A percentile compares a stretch with the other conserved stretches of the same genome.
Conservation (phyloP, 2,797 vertebrate genomes). For the Sebastes trivittatus region DNA sequence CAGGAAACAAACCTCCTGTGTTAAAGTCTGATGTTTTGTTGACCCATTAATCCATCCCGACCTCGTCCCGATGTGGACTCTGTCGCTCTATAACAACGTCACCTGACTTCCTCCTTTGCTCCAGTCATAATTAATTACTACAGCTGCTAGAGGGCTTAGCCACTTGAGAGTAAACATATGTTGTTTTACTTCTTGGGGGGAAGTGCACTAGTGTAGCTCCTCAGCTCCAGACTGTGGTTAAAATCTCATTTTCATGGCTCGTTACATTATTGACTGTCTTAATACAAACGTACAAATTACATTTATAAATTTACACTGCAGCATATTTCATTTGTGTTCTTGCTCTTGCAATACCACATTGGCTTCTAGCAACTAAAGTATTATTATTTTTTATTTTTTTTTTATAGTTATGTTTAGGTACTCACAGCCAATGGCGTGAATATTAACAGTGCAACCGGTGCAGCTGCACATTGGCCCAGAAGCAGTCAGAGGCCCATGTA, state of each 20-base stretch:
- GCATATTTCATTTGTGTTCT: not conserved
- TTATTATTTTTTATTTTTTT: no score
- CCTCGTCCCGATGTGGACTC: not conserved
- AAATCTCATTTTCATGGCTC: not conserved
- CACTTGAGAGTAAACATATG: not conserved
- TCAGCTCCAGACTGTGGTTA: not conserved
- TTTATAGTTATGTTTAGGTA: not conserved
- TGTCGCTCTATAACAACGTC: not conserved
- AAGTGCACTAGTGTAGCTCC: not conserved
- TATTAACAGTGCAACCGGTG: not conserved
- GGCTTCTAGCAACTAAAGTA: not conserved
- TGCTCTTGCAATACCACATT: not conserved
- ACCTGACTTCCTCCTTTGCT: not conserved
- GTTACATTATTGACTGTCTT: not conserved
- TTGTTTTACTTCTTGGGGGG: not conserved
- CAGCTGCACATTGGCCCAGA: not conserved
- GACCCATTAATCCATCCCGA: not conserved
- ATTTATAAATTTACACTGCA: not conserved
- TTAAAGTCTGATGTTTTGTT: not conserved
- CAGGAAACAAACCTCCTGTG: not conserved
- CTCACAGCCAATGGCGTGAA: not conserved
- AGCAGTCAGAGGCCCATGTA: not conserved
- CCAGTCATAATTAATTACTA: not conserved
- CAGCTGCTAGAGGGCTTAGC: not conserved
- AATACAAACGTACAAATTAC: not conserved